These are phyloP conservation scores for Agapornis roseicollis DNA, from an alignment of 2,113 vertebrate genomes.

Conservation along the genomic window DNA sequence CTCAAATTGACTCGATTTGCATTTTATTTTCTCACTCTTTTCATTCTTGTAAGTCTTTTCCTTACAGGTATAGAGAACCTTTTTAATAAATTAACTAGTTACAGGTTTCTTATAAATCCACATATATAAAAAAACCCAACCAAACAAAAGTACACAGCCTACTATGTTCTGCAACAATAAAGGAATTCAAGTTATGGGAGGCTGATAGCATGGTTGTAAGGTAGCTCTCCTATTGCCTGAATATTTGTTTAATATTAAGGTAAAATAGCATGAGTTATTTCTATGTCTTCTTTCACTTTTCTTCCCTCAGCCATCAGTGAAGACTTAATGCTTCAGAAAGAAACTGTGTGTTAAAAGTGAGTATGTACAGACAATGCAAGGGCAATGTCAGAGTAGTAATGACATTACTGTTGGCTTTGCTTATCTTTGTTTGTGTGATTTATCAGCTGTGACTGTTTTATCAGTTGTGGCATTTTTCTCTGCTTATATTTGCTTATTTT, in stretches of 20 bases:
- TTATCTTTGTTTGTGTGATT: neutral
- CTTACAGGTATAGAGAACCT: neutral
- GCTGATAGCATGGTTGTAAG: neutral
- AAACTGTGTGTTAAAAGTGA: neutral
- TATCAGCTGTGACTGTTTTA: constrained; percentile 3
- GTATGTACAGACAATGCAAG: neutral
- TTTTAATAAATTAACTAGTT: neutral
- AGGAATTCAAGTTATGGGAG: neutral
- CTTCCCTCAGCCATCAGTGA: neutral
- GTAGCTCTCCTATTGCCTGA: neutral
- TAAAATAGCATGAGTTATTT: neutral
- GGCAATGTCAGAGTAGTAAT: neutral
- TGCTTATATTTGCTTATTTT: neutral
- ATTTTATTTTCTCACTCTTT: neutral
- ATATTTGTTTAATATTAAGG: neutral
- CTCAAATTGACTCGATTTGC: neutral
- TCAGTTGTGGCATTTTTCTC: neutral
- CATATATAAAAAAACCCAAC: neutral
- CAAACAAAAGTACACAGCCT: accelerated
- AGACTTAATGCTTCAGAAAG: neutral
- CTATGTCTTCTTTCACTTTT: neutral
- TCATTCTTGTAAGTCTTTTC: neutral
- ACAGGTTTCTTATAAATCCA: neutral
- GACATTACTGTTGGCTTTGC: neutral
- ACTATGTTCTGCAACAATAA: neutral